Percentiles rank a stretch among this genome's conserved stretches.
phyloP scores from a whole-genome alignment of 2,113 vertebrate species.

The Coturnix japonica region DNA sequence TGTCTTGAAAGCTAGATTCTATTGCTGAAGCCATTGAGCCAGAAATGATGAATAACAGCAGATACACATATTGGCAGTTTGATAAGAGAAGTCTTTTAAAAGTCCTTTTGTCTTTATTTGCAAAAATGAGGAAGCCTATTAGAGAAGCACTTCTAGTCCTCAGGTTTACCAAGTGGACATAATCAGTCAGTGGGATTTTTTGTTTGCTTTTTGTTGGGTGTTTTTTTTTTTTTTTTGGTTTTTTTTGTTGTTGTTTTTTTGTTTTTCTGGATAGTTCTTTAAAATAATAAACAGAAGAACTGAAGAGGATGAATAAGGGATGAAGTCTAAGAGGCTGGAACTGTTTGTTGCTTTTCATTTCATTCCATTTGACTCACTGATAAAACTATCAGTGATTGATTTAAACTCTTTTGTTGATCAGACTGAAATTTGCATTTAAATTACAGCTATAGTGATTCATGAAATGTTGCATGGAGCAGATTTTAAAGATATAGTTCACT shows the following conservation, averaged over 20 bases:
- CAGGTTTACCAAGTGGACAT: neutral
- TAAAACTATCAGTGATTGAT: neutral
- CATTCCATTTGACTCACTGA: neutral
- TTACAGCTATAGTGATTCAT: rapidly evolving
- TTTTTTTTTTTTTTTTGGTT: neutral
- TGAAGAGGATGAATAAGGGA: neutral
- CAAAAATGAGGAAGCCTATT: neutral
- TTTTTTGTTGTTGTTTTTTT: neutral
- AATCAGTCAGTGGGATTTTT: neutral
- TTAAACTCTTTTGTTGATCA: neutral
- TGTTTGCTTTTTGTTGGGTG: too few relatives aligned
- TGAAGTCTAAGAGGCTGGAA: neutral
- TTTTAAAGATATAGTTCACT: neutral
- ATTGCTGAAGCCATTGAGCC: neutral
- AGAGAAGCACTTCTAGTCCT: neutral
- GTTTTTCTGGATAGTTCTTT: neutral
- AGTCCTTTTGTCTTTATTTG: neutral
- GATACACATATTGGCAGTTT: neutral
- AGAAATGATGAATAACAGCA: neutral
- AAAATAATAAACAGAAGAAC: neutral
- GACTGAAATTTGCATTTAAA: neutral
- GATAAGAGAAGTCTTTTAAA: neutral
- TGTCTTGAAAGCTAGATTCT: neutral
- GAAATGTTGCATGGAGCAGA: neutral
- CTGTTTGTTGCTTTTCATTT: neutral